These are phyloP conservation scores for Lepus oiostolus DNA, from an alignment of 2,797 vertebrate species.

Conservation along the genomic window DNA sequence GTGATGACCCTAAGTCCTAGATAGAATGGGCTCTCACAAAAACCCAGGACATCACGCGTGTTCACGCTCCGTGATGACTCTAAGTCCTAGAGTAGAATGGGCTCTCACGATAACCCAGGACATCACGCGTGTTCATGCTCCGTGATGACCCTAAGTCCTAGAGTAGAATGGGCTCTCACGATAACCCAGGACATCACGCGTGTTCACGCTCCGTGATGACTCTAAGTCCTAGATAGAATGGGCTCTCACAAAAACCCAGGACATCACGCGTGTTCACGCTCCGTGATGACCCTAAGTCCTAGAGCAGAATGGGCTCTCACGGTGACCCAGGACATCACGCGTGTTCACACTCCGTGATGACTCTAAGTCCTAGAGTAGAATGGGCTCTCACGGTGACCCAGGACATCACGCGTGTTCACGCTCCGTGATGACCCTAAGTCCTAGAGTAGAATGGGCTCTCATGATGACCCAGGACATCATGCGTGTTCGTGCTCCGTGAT, in stretches of 20 bases:
- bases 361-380: no score
- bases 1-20: neutral
- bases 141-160: neutral
- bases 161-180: neutral
- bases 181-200: neutral
- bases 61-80: no score
- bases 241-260: neutral
- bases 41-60: rapidly evolving
- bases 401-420: no score
- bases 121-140: rapidly evolving
- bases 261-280: rapidly evolving
- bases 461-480: no score
- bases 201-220: no score
- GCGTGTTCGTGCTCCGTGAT: neutral
- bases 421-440: no score
- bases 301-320: no score
- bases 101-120: neutral
- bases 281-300: no score
- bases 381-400: no score
- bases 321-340: no score
- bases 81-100: neutral
- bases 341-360: no score
- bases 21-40: neutral
- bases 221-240: neutral
- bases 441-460: no score